Percentiles rank a stretch among this genome's conserved stretches.
Conservation (phyloP, 2,888 invertebrate genomes). For the Incurvaria masculella region DNA sequence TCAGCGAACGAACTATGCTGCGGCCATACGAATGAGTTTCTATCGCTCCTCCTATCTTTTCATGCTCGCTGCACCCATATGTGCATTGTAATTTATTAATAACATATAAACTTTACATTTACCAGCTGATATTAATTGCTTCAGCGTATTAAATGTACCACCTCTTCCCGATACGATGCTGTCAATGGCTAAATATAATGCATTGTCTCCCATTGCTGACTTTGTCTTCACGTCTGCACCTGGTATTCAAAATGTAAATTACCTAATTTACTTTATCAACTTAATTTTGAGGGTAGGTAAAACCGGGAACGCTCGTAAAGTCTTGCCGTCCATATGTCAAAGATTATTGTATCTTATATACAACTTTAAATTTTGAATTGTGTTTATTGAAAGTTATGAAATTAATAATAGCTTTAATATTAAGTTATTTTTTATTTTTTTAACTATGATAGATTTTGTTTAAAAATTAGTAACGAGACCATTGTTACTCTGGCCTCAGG, state of each 20-base stretch:
- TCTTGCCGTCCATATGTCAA: too few species aligned
- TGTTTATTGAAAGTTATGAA: too few species aligned
- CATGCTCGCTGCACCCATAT: background rate
- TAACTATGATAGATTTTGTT: too few species aligned
- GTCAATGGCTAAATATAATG: constrained; percentile 13
- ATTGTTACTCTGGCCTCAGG: too few species aligned
- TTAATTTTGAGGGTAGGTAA: too few species aligned
- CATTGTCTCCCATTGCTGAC: constrained; percentile 9
- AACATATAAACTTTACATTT: background rate
- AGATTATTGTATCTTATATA: too few species aligned
- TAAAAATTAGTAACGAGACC: too few species aligned
- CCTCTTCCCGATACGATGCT: constrained; percentile 8
- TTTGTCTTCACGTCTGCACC: constrained; percentile 13
- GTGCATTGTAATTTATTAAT: background rate
- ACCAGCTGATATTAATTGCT: constrained; percentile 14
- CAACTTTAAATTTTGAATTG: too few species aligned
- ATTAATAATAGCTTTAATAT: too few species aligned
- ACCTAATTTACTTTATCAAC: background rate
- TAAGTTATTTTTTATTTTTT: too few species aligned
- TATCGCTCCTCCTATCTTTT: background rate
- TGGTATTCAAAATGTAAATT: constrained; percentile 2
- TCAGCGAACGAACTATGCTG: too few species aligned
- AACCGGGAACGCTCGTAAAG: too few species aligned
- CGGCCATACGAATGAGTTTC: background rate
- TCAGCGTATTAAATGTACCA: constrained; percentile 10